A percentile compares a stretch with the other conserved stretches of the same genome.
Evolutionary conservation across 2,113 vertebrate genomes (phyloP).

Genomic region (Lophotis ruficrista): DNA sequence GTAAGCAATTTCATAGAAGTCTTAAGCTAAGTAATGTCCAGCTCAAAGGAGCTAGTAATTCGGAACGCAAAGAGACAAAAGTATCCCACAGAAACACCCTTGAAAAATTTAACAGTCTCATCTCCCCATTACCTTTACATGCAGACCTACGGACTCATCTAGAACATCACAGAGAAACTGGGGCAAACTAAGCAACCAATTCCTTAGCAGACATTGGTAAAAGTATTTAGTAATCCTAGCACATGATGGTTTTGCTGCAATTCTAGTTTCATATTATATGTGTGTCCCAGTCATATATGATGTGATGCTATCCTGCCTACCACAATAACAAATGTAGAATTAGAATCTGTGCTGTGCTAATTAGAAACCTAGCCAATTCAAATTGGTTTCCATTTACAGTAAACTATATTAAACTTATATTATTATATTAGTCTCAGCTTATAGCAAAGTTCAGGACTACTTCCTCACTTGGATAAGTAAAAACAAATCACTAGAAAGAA

Average conservation of each 20-base stretch:
- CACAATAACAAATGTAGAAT: not conserved
- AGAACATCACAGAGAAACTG: not conserved
- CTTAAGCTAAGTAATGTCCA: not conserved
- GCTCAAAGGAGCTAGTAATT: not conserved
- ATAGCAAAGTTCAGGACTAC: not conserved
- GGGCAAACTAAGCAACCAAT: not conserved
- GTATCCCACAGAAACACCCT: not conserved
- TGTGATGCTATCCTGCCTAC: not conserved
- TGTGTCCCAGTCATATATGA: not conserved
- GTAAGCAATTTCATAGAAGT: not conserved
- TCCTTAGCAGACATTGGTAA: not conserved
- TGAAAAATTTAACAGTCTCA: not conserved
- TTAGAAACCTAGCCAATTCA: not conserved
- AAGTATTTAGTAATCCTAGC: not conserved
- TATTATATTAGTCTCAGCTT: not conserved
- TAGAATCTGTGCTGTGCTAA: not conserved
- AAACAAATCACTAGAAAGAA: not conserved
- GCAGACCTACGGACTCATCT: not conserved
- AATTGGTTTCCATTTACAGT: not conserved
- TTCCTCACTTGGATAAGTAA: not conserved
- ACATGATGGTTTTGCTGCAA: not conserved
- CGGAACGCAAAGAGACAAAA: not conserved
- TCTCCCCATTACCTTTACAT: not conserved
- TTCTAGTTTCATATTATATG: not conserved
- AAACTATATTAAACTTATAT: not conserved